phyloP scores from a whole-genome alignment of 2,797 vertebrate genomes.

The Neostethus bicornis region DNA sequence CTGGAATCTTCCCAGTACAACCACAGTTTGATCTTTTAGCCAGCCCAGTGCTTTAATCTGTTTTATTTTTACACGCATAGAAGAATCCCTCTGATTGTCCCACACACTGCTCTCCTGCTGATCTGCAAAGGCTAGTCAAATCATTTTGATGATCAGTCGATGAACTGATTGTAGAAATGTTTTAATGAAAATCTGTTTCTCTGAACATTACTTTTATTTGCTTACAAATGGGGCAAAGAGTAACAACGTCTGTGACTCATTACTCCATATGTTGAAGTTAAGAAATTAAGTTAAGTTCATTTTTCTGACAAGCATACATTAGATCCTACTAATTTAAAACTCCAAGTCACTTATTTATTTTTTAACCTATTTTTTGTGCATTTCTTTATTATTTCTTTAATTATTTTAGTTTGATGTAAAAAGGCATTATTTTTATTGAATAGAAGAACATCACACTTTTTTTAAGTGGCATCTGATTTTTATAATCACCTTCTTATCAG shows the following conservation, averaged over 20 bases:
- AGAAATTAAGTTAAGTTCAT: constrained; percentile 9
- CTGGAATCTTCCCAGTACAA: constrained; percentile 52
- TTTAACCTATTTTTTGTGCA: too few species aligned
- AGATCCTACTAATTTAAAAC: too few species aligned
- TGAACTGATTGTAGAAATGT: constrained; percentile 22
- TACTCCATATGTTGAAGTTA: constrained; percentile 14
- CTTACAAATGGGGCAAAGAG: constrained; percentile 3
- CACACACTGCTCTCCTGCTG: constrained; percentile 48
- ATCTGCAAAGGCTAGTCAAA: constrained; percentile 23
- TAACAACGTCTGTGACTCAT: constrained; percentile 25
- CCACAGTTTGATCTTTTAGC: constrained; percentile 52
- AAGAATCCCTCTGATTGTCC: constrained; percentile 46
- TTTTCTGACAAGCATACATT: neutral
- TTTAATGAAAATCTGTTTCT: constrained; percentile 20
- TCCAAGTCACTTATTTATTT: neutral
- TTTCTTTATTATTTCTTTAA: too few species aligned
- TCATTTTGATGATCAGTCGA: constrained; percentile 46
- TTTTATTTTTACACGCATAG: constrained; percentile 57
- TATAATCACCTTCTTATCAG: too few species aligned
- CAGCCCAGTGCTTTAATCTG: constrained; percentile 59
- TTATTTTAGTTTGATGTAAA: too few species aligned
- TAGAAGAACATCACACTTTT: too few species aligned
- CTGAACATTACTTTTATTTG: constrained; percentile 32
- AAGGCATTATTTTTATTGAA: too few species aligned
- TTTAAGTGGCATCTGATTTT: too few species aligned